These are phyloP conservation scores for Dreissena rostriformis DNA, from an alignment of 1,140 invertebrate genomes.

Conservation along the genomic window DNA sequence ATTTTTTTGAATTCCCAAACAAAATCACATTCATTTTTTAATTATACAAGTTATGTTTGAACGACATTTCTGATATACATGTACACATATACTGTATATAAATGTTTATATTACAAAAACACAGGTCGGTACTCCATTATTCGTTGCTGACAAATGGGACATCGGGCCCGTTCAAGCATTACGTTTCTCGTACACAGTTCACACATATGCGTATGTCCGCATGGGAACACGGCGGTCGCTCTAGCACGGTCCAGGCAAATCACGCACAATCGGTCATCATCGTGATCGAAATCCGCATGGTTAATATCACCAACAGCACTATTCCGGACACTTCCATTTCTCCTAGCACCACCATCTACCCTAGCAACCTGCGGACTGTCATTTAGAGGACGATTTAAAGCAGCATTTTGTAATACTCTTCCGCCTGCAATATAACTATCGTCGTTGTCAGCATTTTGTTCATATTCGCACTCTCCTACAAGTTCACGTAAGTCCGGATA, in stretches of 20 bases:
- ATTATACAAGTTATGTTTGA: too few species aligned
- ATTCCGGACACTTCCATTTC: too few species aligned
- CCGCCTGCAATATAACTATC: background rate
- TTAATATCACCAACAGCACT: background rate
- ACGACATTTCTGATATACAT: too few species aligned
- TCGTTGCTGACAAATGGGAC: conserved; percentile 37
- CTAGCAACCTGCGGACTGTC: too few species aligned
- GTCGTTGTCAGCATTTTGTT: conserved; percentile 1
- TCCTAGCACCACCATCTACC: too few species aligned
- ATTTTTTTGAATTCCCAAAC: too few species aligned
- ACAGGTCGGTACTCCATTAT: conserved; percentile 40
- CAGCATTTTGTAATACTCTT: too few species aligned
- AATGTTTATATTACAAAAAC: conserved; percentile 17
- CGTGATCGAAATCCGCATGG: background rate
- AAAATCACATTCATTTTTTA: too few species aligned
- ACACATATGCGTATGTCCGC: conserved; percentile 53
- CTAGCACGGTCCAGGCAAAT: conserved; percentile 40
- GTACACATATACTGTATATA: too few species aligned
- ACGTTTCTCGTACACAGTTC: conserved; percentile 27
- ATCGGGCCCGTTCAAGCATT: background rate
- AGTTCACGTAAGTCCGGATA: conserved; percentile 6
- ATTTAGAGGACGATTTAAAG: too few species aligned
- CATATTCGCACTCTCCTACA: background rate
- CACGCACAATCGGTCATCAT: conserved; percentile 9
- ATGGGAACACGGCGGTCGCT: conserved; percentile 49